Conservation (phyloP, 2,113 vertebrate genomes). For the Oryzias curvinotus region DNA sequence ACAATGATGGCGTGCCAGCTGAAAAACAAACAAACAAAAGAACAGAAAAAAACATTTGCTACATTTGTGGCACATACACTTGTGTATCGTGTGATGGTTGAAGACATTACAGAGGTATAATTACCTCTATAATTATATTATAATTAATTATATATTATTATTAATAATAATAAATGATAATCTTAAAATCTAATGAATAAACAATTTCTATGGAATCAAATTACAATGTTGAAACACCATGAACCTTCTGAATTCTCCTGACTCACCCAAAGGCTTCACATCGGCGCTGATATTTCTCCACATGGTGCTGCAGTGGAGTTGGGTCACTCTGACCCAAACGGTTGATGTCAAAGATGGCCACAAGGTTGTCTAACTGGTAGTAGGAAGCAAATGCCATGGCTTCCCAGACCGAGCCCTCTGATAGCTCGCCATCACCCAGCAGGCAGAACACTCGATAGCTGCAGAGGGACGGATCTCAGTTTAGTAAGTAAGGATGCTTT, state of each 20-base stretch:
- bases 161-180: too few relatives aligned
- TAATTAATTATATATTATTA: too few relatives aligned
- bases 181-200: not conserved
- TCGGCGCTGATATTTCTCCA: constrained; percentile 91
- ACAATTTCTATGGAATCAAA: too few relatives aligned
- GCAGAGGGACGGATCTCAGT: not conserved
- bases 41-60: not conserved
- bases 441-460: constrained; percentile 90
- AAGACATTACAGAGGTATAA: too few relatives aligned
- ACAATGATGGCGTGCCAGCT: constrained; percentile 91
- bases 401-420: constrained; percentile 94
- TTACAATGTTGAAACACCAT: too few relatives aligned
- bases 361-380: constrained; percentile 92
- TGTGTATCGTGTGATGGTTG: too few relatives aligned
- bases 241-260: not conserved
- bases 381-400: constrained; percentile 93
- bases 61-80: too few relatives aligned
- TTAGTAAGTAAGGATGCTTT: not conserved
- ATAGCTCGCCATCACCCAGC: constrained; percentile 91
- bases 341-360: constrained; percentile 93
- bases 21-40: constrained; percentile 17
- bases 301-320: constrained; percentile 88
- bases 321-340: constrained; percentile 94
- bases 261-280: constrained; percentile 89
- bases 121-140: too few relatives aligned